These are phyloP conservation scores for Drosophila bunnanda DNA, from an alignment of 2,888 invertebrate species.

Conservation along the genomic window DNA sequence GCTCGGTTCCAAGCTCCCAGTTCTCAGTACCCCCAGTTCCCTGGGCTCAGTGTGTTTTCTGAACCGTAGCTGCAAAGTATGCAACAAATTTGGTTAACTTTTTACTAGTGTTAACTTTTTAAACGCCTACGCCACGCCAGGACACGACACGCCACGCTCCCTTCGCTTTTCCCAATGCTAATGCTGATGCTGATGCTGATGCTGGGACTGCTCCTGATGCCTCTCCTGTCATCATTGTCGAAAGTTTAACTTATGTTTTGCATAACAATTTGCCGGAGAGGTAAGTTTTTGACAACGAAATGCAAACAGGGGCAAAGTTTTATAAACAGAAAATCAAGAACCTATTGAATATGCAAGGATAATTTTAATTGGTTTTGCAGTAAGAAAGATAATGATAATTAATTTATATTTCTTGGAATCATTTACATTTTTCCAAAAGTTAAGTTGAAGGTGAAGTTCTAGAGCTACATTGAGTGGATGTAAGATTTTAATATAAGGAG, in stretches of 20 bases:
- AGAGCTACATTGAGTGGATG: background rate
- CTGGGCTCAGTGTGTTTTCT: slow-evolving; percentile 68
- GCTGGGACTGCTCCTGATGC: slow-evolving; percentile 7
- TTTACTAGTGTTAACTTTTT: slow-evolving; percentile 77
- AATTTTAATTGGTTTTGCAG: slow-evolving; percentile 1
- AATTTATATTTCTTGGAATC: background rate
- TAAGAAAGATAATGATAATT: background rate
- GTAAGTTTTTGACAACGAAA: slow-evolving; percentile 50
- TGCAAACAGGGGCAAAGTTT: slow-evolving; percentile 46
- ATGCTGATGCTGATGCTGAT: slow-evolving; percentile 24
- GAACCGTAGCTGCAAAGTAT: slow-evolving; percentile 76
- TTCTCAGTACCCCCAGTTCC: slow-evolving; percentile 4
- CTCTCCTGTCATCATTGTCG: slow-evolving; percentile 25
- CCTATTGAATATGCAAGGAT: slow-evolving; percentile 2
- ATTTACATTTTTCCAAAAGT: accelerated
- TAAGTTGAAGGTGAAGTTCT: background rate
- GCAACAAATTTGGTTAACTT: slow-evolving; percentile 80
- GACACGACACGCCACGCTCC: slow-evolving; percentile 8
- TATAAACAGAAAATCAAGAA: slow-evolving; percentile 50
- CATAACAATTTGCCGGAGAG: slow-evolving; percentile 40
- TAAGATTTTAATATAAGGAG: background rate
- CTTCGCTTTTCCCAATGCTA: slow-evolving; percentile 5
- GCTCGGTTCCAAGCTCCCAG: slow-evolving; percentile 10
- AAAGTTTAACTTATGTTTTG: slow-evolving; percentile 51
- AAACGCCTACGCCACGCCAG: slow-evolving; percentile 55